phyloP scores from a whole-genome alignment of 2,888 invertebrate species.

The Nemurella pictetii region DNA sequence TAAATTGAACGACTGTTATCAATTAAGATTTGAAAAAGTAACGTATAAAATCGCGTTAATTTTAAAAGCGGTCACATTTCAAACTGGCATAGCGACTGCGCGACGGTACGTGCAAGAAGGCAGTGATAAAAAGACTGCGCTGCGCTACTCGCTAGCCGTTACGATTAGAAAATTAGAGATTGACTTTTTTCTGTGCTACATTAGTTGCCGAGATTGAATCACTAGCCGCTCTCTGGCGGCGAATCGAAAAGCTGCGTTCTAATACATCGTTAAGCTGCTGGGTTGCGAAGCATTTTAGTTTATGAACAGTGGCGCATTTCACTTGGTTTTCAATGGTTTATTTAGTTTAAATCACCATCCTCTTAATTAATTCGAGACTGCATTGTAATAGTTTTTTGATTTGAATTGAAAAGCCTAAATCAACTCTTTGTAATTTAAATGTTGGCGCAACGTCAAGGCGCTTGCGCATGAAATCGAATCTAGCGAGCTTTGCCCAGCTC shows the following conservation, averaged over 20 bases:
- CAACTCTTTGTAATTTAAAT: neutral
- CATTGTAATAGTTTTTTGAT: too few species aligned
- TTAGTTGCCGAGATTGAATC: neutral
- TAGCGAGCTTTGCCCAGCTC: neutral
- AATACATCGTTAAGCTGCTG: too few species aligned
- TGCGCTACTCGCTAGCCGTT: neutral
- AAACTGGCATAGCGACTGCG: constrained; percentile 3
- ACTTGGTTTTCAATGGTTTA: too few species aligned
- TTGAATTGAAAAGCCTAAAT: too few species aligned
- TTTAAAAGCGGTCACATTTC: constrained; percentile 11
- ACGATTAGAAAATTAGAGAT: constrained; percentile 22
- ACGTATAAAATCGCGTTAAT: constrained; percentile 17
- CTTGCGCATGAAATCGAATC: neutral
- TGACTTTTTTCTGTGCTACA: constrained; percentile 19
- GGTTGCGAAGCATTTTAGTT: too few species aligned
- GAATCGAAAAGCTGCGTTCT: neutral
- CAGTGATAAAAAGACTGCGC: constrained; percentile 19
- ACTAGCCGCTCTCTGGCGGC: neutral
- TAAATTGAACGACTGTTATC: neutral
- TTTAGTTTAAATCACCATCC: too few species aligned
- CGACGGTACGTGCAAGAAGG: neutral
- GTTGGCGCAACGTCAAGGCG: neutral
- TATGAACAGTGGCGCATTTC: too few species aligned
- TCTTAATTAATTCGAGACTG: too few species aligned
- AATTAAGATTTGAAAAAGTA: neutral